A percentile compares a stretch with the other conserved stretches of the same genome.
phyloP scores from a whole-genome alignment of 2,113 vertebrate genomes.

The Etheostoma spectabile region DNA sequence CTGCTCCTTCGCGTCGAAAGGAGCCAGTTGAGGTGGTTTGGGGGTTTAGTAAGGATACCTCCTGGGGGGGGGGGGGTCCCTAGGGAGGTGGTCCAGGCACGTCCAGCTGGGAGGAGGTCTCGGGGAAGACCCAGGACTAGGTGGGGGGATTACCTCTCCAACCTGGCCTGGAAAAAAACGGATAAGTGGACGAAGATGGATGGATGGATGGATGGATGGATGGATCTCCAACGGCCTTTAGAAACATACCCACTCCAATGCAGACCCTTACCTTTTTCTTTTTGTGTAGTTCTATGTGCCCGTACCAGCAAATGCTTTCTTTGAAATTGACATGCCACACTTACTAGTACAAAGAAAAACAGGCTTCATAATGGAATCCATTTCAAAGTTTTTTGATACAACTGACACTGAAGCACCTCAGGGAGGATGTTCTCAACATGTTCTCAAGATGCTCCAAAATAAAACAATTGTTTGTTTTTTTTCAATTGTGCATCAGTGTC shows the following conservation, averaged over 20 bases:
- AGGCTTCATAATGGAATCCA: background rate
- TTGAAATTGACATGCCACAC: background rate
- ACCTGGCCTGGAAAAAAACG: no score
- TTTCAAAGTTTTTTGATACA: background rate
- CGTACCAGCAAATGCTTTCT: background rate
- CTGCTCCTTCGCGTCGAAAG: no score
- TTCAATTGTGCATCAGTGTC: conserved; percentile 9
- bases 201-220: no score
- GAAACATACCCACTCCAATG: background rate
- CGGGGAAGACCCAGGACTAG: no score
- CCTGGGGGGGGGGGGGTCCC: no score
- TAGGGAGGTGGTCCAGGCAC: no score
- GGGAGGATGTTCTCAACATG: background rate
- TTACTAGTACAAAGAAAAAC: background rate
- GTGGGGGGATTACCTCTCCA: no score
- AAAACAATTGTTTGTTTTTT: conserved; percentile 30
- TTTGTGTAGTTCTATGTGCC: background rate
- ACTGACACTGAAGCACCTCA: background rate
- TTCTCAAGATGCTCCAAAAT: conserved; percentile 11
- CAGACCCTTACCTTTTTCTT: background rate
- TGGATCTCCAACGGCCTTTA: no score
- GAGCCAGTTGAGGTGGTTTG: no score
- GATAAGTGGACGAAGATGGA: no score
- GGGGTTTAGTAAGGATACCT: no score
- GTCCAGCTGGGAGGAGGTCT: no score